A percentile compares a stretch with the other conserved stretches of the same genome.
Evolutionary conservation across 1,140 invertebrate genomes (phyloP).

Genomic region (Aphaenogaster rudis): DNA sequence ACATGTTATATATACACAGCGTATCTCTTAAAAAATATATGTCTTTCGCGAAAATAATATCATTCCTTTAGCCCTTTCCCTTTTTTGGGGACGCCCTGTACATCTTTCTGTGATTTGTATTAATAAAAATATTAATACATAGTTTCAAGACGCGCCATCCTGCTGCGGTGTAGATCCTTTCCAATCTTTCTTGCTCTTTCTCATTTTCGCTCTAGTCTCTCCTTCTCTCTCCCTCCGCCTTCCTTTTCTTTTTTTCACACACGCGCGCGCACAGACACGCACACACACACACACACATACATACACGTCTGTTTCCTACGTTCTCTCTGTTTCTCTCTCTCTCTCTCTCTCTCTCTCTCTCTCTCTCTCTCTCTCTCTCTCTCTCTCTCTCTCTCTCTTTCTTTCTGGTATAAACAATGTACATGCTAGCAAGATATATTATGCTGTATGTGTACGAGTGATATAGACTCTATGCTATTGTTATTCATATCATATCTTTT

Average conservation of each 20-base stretch:
- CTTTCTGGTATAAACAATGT: conserved; percentile 84
- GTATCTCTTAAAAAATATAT: conserved; percentile 37
- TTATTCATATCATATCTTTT: conserved; percentile 84
- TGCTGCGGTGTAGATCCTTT: conserved; percentile 46
- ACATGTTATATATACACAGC: conserved; percentile 28
- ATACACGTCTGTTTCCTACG: conserved; percentile 46
- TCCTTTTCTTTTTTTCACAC: neutral
- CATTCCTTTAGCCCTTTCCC: neutral
- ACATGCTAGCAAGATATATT: conserved; percentile 87
- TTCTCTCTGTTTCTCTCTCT: neutral
- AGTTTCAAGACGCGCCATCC: conserved; percentile 44
- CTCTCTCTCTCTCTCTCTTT: neutral
- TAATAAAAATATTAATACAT: conserved; percentile 53
- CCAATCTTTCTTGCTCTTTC: conserved; percentile 24
- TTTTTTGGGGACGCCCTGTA: conserved; percentile 37
- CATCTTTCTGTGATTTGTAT: conserved; percentile 30
- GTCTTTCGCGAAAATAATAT: conserved; percentile 34
- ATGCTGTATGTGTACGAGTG: conserved; percentile 84
- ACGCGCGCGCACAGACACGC: neutral
- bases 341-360: no score
- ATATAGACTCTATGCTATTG: conserved; percentile 86
- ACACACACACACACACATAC: neutral
- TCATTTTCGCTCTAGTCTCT: conserved; percentile 52
- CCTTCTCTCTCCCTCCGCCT: conserved; percentile 1
- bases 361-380: no score